Evolutionary conservation across 2,797 vertebrate genomes (phyloP), one percentile per base, ranked within the genome.

Genomic region (Lagorchestes hirsutus): DNA sequence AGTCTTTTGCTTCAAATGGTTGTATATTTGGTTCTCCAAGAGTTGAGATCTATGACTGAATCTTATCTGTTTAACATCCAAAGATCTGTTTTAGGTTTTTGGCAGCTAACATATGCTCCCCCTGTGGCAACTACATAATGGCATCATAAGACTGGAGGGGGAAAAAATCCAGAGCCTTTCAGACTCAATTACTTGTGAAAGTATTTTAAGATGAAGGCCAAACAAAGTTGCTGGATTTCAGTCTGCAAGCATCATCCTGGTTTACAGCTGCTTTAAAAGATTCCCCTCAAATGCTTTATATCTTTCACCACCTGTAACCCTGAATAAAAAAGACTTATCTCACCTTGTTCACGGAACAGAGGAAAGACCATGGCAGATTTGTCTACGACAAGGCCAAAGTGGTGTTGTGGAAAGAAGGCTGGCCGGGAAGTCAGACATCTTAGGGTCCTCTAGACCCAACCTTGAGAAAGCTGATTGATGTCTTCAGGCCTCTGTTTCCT

Each of bases 41-140:
- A 98, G 97, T 57, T 97, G 92, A 98, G 97, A 91, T 97, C 97
- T 97, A 91, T 97, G 97, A 98, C 97, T 98, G 98, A 98, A 98
- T 98, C 96, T 97, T 98, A 98, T 98, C 97, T 98, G 98, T 94
- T 98, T 98, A 98, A 98, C 97, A 98, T 97, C 98, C 98, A 96
- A 98, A 97, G 96, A 97, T 98, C 94, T 98, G 96, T 97, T 98
- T 98, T 93, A 97, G 97, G 92, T 96, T 98, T 98, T 97, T 98
- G 97, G 97, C 98, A 98, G 96, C 92, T 96, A 96, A 96, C 93
- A 94, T 96, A 95, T 67, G 97, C 94, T 98, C 93, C 97, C 97
- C 97, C 96, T 27, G 91, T 98, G 97, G 97, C 97, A 98, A 98
- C 97, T 87, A 92, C 91, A 94, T 98, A 98, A 98, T 96, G 98